Base-by-base conservation (phyloP, 1,140 invertebrate species). In the Mactra quadrangularis region DNA sequence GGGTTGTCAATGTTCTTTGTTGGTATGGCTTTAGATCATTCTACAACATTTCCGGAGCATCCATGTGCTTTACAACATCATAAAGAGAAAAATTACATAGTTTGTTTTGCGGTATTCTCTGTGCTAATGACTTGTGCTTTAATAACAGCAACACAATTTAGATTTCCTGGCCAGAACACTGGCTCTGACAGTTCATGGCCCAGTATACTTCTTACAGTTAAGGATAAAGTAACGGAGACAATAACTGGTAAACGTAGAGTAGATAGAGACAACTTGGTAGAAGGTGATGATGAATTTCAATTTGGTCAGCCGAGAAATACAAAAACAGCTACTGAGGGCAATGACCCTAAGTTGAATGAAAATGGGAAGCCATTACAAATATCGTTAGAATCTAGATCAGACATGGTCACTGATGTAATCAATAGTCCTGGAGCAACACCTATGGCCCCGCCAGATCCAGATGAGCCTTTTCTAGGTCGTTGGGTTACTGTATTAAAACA, bases 1-100 rank as follows among this genome's bases (percentile, higher is more conserved):
- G 98, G 97, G 35, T 93, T 99, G 79, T 96, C 98, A 15, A 99
- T 99, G 98, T 99, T 99, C 92, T 97, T 99, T 90, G 97, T 99
- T 57, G 98, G 98, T 47, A 89, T 94, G 59, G 98, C 97, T n/a
- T 94, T 99, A 52, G 99, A 99, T 94, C 97, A 99, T 91, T 98
- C 98, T 0, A 91, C 99, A 95, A 84, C 96, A 94, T 88, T 99
- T 96, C 94, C 97, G 95, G 91, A 94, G 74, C 94, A 94, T 87
- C 98, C 98, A 0, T 99, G 98, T 90, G 96, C 95, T 0, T 77
- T 84, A 22, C 85, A 89, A 62, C 96, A 95, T 3, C 70, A 83
- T 17, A 85, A 87, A 6, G 95, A 95, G 75, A 98, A 99, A 90
- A 99, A 99, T 92, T 99, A 99, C 92, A 99, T 97, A 3, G 97